phyloP scores from a whole-genome alignment of 2,888 invertebrate species.

The Dryomyza anilis region DNA sequence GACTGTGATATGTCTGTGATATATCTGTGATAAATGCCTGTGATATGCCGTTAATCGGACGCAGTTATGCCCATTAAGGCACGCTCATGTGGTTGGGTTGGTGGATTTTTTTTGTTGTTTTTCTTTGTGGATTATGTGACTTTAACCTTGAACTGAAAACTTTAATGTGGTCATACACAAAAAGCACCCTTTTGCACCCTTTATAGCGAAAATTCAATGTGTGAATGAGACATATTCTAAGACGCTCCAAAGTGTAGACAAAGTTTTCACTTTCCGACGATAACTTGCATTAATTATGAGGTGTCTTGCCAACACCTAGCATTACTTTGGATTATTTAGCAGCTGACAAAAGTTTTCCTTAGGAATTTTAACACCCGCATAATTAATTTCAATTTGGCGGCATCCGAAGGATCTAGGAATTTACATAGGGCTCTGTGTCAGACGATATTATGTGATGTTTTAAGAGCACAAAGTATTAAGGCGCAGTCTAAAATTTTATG shows the following conservation, averaged over 20 bases:
- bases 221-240: neutral
- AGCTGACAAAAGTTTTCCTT: slow-evolving; percentile 24
- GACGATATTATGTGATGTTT: slow-evolving; percentile 27
- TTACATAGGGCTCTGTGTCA: no score
- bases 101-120: neutral
- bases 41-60: neutral
- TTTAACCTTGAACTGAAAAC: slow-evolving; percentile 2
- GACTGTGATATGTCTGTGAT: no score
- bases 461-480: slow-evolving; percentile 31
- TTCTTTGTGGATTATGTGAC: no score
- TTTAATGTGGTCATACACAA: slow-evolving; percentile 17
- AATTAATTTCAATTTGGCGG: slow-evolving; percentile 30
- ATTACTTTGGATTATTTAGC: slow-evolving; percentile 30
- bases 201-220: neutral
- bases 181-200: neutral
- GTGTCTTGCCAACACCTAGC: slow-evolving; percentile 35
- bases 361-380: slow-evolving; percentile 19
- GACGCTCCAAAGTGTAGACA: neutral
- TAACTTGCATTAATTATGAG: slow-evolving; percentile 57
- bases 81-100: slow-evolving; percentile 23
- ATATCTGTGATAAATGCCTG: no score
- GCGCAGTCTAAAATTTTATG: no score
- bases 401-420: slow-evolving; percentile 5
- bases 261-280: slow-evolving; percentile 24
- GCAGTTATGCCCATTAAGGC: slow-evolving; percentile 27